These are phyloP conservation scores for Mormyrops boulengeri DNA, from an alignment of 2,797 vertebrate genomes.

Conservation along the genomic window DNA sequence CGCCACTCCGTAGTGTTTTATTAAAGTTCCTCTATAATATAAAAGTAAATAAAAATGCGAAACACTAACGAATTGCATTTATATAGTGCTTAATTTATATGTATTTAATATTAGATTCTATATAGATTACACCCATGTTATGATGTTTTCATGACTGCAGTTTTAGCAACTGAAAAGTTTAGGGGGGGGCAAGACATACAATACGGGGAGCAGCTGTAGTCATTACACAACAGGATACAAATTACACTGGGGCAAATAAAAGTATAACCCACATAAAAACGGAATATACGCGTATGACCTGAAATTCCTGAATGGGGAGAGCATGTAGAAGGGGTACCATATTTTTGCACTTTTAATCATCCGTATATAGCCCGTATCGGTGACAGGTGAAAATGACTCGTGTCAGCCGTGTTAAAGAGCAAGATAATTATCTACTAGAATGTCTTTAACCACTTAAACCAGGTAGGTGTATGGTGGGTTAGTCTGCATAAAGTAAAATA, in stretches of 20 bases:
- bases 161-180: neutral
- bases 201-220: neutral
- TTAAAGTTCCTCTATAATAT: neutral
- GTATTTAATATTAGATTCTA: neutral
- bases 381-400: neutral
- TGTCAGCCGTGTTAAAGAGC: neutral
- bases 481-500: neutral
- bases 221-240: neutral
- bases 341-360: neutral
- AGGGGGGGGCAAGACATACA: neutral
- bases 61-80: neutral
- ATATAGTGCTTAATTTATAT: neutral
- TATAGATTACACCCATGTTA: neutral
- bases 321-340: neutral
- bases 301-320: neutral
- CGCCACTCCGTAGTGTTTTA: neutral
- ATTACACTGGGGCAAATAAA: neutral
- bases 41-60: neutral
- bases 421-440: neutral
- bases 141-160: neutral
- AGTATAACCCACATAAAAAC: neutral
- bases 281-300: neutral
- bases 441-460: neutral
- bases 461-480: neutral
- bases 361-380: neutral